phyloP scores from a whole-genome alignment of 2,113 vertebrate genomes.

The Colius striatus region DNA sequence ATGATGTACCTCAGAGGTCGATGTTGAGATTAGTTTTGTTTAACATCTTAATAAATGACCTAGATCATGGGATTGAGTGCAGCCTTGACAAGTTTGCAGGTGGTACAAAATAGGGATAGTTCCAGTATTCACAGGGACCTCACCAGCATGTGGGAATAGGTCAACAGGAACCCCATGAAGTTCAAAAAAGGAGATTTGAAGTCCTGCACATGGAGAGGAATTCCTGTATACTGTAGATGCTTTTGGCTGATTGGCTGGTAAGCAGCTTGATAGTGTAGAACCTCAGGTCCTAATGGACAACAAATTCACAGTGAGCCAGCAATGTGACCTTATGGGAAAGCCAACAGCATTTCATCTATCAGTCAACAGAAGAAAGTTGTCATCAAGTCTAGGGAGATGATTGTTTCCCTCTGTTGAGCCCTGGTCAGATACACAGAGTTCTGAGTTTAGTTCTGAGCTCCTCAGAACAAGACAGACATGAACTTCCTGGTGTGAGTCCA shows the following conservation, averaged over 20 bases:
- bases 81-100: neutral
- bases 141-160: neutral
- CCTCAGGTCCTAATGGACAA: neutral
- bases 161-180: neutral
- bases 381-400: neutral
- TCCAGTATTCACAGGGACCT: neutral
- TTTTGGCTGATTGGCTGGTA: neutral
- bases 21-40: neutral
- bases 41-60: neutral
- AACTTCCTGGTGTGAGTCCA: neutral
- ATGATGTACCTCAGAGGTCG: neutral
- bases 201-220: accelerated
- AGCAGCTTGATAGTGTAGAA: neutral
- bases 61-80: neutral
- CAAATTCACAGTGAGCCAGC: neutral
- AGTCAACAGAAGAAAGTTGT: neutral
- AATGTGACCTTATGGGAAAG: neutral
- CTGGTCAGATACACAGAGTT: neutral
- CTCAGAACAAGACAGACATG: neutral
- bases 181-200: neutral
- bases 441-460: neutral
- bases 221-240: neutral
- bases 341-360: neutral
- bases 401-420: neutral
- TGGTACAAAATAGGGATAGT: neutral